Percentiles rank a stretch among this genome's conserved stretches.
These are phyloP conservation scores for Drosophila paulistorum DNA, from an alignment of 1,140 invertebrate species.

Conservation along the genomic window DNA sequence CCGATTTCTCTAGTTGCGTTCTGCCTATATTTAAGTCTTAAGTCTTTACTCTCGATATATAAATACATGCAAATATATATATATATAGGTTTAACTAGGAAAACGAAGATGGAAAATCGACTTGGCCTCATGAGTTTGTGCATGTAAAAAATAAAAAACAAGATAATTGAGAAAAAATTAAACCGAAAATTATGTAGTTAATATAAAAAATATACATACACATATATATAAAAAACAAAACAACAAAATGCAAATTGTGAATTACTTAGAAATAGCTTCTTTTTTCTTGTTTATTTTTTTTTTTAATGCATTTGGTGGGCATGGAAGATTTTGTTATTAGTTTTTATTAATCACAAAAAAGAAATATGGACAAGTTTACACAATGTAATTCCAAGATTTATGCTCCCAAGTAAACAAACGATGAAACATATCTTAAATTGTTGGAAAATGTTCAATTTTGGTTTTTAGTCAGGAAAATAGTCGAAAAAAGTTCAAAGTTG, in stretches of 20 bases:
- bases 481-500: too few species aligned
- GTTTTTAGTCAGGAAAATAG: too few species aligned
- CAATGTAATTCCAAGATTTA: too few species aligned
- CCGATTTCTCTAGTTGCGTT: conserved; percentile 44
- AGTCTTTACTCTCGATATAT: conserved; percentile 24
- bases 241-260: conserved; percentile 70
- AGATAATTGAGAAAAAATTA: conserved; percentile 9
- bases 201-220: conserved; percentile 49
- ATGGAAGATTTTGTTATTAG: conserved; percentile 4
- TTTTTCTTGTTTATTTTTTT: not conserved
- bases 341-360: too few species aligned
- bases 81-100: conserved; percentile 30
- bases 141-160: conserved; percentile 71
- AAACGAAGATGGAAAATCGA: conserved; percentile 32
- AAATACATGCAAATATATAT: not conserved
- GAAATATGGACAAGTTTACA: too few species aligned
- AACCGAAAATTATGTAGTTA: conserved; percentile 33
- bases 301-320: not conserved
- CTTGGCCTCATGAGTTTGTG: conserved; percentile 76
- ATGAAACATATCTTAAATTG: too few species aligned
- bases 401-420: too few species aligned
- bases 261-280: conserved; percentile 59
- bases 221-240: conserved; percentile 37
- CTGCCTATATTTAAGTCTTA: conserved; percentile 43
- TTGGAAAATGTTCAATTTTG: too few species aligned